Evolutionary conservation across 2,113 vertebrate genomes (phyloP).

Genomic region (Tupaia tana): DNA sequence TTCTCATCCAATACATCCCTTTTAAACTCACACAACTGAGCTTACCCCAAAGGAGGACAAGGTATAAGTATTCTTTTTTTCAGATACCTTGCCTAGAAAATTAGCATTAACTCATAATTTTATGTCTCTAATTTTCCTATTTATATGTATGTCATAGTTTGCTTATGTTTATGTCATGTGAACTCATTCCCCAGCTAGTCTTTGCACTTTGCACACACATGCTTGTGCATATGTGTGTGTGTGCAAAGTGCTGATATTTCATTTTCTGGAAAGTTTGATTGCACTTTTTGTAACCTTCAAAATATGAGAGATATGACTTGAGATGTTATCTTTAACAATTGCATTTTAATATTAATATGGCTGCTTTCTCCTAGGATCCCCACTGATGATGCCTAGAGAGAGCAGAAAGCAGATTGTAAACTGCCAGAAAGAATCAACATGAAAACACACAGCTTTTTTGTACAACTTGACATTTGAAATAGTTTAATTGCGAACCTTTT

Average conservation of each 20-base stretch:
- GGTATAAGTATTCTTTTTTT: neutral
- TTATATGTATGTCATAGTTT: neutral
- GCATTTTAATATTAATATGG: neutral
- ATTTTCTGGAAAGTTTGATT: neutral
- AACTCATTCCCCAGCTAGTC: neutral
- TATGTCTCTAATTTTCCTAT: neutral
- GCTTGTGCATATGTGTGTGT: neutral
- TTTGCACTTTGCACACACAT: neutral
- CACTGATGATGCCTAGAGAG: neutral
- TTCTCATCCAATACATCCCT: neutral
- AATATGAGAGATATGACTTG: neutral
- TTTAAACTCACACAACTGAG: neutral
- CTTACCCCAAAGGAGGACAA: neutral
- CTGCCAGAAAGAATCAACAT: constrained; percentile 4
- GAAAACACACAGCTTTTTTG: constrained; percentile 32
- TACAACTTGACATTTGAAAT: constrained; percentile 60
- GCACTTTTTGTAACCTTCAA: neutral
- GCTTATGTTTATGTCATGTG: neutral
- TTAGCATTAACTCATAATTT: neutral
- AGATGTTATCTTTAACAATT: neutral
- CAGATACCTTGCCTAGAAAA: neutral
- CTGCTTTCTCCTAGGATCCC: neutral
- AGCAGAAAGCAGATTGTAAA: constrained; percentile 11
- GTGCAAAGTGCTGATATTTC: neutral
- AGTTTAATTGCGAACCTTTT: constrained; percentile 22